Base-by-base conservation (phyloP, 1,140 invertebrate species). In the Trichonephila clavipes region DNA sequence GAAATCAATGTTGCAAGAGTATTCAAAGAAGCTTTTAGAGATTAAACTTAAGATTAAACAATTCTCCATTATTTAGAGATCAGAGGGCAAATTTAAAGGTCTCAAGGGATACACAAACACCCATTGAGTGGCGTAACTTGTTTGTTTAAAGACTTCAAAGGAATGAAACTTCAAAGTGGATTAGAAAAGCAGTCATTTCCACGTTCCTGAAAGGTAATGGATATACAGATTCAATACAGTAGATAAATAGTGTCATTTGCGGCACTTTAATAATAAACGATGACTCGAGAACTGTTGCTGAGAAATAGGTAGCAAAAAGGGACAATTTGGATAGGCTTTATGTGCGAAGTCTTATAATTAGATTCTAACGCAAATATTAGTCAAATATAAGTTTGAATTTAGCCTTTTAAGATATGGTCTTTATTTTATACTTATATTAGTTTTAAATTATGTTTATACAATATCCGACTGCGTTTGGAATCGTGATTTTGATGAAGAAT, bases 11-110 rank as follows among this genome's bases (percentile, higher is more conserved):
- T 77, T 40, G 12, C 72, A 77, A 14, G 12, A 34, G 14, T 10
- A 77, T 24, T 77, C 69, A 28, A 77, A 77, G 28, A 18, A 77
- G 28, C 72, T 77, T 51, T 64, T 18, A 16, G 28, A 77, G 72
- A 40, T 77, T 77, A 77, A 77, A 40, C 72, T 40, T 8, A 77
- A 77, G 72, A 77, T 77, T 77, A 77, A 59, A 85, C 83, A 58
- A 85, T 85, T 85, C 83, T 59, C 44, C 51, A 59, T 85, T 85
- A 85, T 85, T 85, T 58, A 85, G 44, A 85, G 83, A 85, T 85
- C 83, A 85, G 21, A 85, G 58, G 83, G 51, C 59, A 28, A 85
- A 85, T 59, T 85, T n/a, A 28, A 85, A 59, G 83, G n/a, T 85
- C 51, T 85, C 51, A 85, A 85, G 51, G 58, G 51, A 85, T 24